Evolutionary conservation across 2,888 invertebrate genomes (phyloP).

Genomic region (Amiota minor): DNA sequence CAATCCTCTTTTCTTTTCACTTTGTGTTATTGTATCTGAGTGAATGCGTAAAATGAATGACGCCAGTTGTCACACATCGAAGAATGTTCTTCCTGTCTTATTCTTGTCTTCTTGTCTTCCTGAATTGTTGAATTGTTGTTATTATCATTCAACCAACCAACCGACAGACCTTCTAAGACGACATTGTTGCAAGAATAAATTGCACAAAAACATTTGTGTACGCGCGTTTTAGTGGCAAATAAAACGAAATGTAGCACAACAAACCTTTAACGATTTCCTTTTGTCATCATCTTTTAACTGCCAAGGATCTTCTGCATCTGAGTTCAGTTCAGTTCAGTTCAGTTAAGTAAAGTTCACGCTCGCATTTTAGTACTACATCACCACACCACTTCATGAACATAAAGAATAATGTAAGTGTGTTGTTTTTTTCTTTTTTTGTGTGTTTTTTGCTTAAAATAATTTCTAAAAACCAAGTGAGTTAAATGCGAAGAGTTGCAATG

Average conservation of each 20-base stretch:
- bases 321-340: too few species aligned
- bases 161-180: background rate
- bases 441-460: too few species aligned
- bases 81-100: background rate
- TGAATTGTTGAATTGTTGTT: background rate
- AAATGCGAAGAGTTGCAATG: too few species aligned
- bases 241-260: constrained; percentile 4
- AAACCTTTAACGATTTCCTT: constrained; percentile 4
- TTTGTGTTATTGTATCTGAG: background rate
- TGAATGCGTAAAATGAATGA: constrained; percentile 21
- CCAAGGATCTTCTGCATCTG: background rate
- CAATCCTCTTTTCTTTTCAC: background rate
- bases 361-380: too few species aligned
- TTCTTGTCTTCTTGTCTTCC: background rate
- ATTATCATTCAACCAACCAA: background rate
- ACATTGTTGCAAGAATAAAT: constrained; percentile 25
- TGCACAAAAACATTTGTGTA: constrained; percentile 21
- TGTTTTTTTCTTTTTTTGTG: too few species aligned
- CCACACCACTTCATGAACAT: too few species aligned
- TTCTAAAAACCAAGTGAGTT: too few species aligned
- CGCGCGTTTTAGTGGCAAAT: constrained; percentile 13
- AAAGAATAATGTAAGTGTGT: too few species aligned
- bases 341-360: too few species aligned
- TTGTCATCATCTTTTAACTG: background rate
- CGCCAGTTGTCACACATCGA: constrained; percentile 20